phyloP scores from a whole-genome alignment of 2,113 vertebrate species.

The Pagrus major region DNA sequence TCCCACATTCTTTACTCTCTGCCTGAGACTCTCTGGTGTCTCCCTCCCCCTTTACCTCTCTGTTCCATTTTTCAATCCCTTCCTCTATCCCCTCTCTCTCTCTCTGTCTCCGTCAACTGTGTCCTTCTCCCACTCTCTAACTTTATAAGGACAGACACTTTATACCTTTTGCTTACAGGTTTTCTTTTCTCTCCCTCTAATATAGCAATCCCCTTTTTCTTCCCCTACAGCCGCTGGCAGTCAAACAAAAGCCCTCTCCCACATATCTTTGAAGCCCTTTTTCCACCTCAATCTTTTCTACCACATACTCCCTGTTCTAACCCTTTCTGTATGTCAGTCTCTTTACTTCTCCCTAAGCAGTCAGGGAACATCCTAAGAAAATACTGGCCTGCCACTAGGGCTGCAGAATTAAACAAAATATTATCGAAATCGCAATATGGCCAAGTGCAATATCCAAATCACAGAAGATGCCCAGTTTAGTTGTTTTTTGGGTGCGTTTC shows the following conservation, averaged over 20 bases:
- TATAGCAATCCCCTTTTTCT: slow-evolving; percentile 15
- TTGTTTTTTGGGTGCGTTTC: no score
- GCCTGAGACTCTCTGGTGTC: slow-evolving; percentile 14
- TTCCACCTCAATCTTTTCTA: background rate
- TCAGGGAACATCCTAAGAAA: slow-evolving; percentile 5
- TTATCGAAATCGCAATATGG: no score
- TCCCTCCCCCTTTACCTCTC: slow-evolving; percentile 4
- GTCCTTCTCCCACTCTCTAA: slow-evolving; percentile 29
- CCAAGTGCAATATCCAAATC: no score
- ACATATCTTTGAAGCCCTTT: slow-evolving; percentile 7
- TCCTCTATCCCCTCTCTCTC: slow-evolving; percentile 5
- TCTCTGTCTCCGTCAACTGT: background rate
- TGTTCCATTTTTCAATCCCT: slow-evolving; percentile 38
- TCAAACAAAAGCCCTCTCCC: slow-evolving; percentile 25
- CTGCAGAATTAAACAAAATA: no score
- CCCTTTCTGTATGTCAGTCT: background rate
- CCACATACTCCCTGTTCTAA: background rate
- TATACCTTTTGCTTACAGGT: slow-evolving; percentile 39
- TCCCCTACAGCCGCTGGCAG: background rate
- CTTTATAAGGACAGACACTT: slow-evolving; percentile 37
- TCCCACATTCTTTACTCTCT: slow-evolving; percentile 45
- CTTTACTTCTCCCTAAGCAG: background rate
- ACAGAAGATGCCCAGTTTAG: no score
- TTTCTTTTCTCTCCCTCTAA: slow-evolving; percentile 28
- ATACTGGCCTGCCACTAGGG: slow-evolving; percentile 17